Conservation (phyloP, 2,888 invertebrate genomes). For the Amblyteles armatorius region DNA sequence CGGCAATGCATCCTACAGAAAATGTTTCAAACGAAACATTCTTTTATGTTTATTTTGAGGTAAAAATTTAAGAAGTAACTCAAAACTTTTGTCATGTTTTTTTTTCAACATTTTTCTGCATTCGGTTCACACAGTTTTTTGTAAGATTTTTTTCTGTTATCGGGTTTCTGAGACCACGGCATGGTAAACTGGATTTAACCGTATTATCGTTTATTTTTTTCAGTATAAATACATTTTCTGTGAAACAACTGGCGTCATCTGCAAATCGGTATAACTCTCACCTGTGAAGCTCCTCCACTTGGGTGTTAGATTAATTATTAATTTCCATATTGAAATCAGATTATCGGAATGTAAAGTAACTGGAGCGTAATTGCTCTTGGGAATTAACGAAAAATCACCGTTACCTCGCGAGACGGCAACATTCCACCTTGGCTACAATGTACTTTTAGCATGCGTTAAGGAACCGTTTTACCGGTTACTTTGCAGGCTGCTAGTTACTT, state of each 20-base stretch:
- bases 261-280: not conserved
- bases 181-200: too few relatives aligned
- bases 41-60: too few relatives aligned
- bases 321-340: not conserved
- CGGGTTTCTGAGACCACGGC: too few relatives aligned
- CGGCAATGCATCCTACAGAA: too few relatives aligned
- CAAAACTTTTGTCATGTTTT: too few relatives aligned
- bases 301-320: not conserved
- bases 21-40: not conserved
- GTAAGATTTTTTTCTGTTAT: too few relatives aligned
- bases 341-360: not conserved
- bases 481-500: conserved; percentile 1
- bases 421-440: too few relatives aligned
- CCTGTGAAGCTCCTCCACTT: too few relatives aligned
- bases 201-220: not conserved
- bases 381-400: conserved; percentile 4
- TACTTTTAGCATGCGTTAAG: not conserved
- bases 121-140: too few relatives aligned
- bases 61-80: too few relatives aligned
- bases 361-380: not conserved
- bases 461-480: conserved; percentile 10
- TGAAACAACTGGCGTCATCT: not conserved
- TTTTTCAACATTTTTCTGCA: too few relatives aligned
- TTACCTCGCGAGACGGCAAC: not conserved
- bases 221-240: not conserved